Conservation (phyloP, 2,888 invertebrate genomes). For the Polylopha cassiicola region DNA sequence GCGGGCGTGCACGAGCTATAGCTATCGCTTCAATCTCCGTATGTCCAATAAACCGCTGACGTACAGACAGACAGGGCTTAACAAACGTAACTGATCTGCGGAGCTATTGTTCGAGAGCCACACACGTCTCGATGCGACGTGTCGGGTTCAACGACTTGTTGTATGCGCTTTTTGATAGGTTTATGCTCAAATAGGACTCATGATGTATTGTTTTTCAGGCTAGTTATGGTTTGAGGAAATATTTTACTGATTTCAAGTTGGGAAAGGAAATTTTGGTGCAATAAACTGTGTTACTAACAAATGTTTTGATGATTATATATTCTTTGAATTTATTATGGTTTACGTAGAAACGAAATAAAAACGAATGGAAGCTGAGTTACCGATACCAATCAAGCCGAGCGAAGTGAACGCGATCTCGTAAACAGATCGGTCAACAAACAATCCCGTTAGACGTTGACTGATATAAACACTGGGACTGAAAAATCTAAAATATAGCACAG, state of each 20-base stretch:
- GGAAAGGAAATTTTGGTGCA: too few relatives aligned
- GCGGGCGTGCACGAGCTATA: conserved; percentile 43
- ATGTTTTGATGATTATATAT: too few relatives aligned
- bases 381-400: too few relatives aligned
- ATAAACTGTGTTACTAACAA: too few relatives aligned
- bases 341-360: too few relatives aligned
- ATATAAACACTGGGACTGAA: conserved; percentile 57
- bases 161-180: not conserved
- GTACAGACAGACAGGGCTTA: conserved; percentile 57
- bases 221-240: not conserved
- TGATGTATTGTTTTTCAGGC: not conserved
- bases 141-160: conserved; percentile 23
- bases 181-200: too few relatives aligned
- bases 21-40: conserved; percentile 61
- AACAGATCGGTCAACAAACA: conserved; percentile 44
- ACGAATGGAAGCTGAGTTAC: too few relatives aligned
- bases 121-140: conserved; percentile 38
- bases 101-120: conserved; percentile 53
- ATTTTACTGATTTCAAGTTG: too few relatives aligned
- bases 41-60: conserved; percentile 62
- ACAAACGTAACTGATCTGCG: conserved; percentile 60
- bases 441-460: conserved; percentile 57
- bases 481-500: conserved; percentile 63
- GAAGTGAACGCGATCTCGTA: conserved; percentile 30
- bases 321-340: too few relatives aligned